Evolutionary conservation across 35 echinoderm and acorn worm species (phyloP).

Genomic region (Apostichopus californicus): DNA sequence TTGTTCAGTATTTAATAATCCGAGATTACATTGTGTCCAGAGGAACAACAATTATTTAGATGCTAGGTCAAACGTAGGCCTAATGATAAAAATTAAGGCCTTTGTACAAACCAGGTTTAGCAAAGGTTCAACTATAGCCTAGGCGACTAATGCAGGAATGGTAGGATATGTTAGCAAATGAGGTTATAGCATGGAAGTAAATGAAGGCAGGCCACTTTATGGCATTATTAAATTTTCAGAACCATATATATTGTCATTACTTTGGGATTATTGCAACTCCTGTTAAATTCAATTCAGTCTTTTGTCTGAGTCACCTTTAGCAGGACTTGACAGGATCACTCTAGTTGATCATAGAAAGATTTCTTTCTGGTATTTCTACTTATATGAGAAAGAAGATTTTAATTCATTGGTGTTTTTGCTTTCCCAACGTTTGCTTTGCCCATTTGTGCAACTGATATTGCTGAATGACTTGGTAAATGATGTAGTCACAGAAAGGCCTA

Average conservation of each 20-base stretch:
- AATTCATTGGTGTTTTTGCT: background rate
- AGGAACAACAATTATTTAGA: too few species aligned
- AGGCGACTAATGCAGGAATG: too few species aligned
- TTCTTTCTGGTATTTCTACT: background rate
- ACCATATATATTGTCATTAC: background rate
- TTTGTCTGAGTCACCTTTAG: background rate
- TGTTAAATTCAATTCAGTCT: background rate
- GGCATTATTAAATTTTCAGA: background rate
- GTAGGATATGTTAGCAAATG: too few species aligned
- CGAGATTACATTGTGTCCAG: too few species aligned
- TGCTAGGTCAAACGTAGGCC: too few species aligned
- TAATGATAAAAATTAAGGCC: too few species aligned
- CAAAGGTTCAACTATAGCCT: too few species aligned
- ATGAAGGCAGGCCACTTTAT: background rate
- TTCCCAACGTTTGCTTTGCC: background rate
- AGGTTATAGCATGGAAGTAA: too few species aligned
- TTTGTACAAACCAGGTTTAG: too few species aligned
- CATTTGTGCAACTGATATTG: background rate
- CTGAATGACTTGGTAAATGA: background rate
- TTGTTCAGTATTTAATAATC: too few species aligned
- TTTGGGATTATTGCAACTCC: background rate
- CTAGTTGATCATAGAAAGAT: background rate
- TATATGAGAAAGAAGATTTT: background rate
- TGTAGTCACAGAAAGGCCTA: background rate
- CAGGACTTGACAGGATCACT: background rate